phyloP scores from a whole-genome alignment of 2,888 invertebrate species.

The Gerris lacustris region DNA sequence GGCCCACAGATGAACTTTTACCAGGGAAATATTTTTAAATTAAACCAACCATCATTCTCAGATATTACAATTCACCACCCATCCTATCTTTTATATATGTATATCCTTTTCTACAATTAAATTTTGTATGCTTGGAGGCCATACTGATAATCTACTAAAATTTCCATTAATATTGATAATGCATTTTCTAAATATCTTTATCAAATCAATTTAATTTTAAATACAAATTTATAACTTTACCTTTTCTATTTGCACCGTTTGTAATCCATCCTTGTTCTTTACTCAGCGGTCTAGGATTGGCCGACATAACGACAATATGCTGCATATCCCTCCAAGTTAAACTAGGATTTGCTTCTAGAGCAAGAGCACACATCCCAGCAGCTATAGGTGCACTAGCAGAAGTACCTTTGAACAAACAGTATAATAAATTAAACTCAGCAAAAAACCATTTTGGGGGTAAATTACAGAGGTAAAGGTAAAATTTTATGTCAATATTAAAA shows the following conservation, averaged over 20 bases:
- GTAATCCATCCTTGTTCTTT: constrained; percentile 45
- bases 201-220: too few species aligned
- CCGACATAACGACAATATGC: constrained; percentile 43
- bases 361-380: constrained; percentile 43
- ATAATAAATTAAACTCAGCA: neutral
- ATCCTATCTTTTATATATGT: too few species aligned
- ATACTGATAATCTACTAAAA: too few species aligned
- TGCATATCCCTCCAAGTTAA: constrained; percentile 53
- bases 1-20: too few species aligned
- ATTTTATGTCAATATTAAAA: too few species aligned
- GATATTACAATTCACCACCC: too few species aligned
- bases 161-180: too few species aligned
- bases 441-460: neutral
- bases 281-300: constrained; percentile 41
- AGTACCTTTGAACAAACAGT: constrained; percentile 34
- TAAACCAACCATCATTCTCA: too few species aligned
- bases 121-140: too few species aligned
- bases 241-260: constrained; percentile 46
- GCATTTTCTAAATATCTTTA: too few species aligned
- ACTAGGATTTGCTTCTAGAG: constrained; percentile 44
- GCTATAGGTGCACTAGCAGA: constrained; percentile 44
- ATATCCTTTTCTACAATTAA: too few species aligned
- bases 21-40: too few species aligned
- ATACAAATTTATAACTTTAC: constrained; percentile 9
- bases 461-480: neutral